phyloP scores from a whole-genome alignment of 1,140 invertebrate genomes.

The Drosophila cardini region DNA sequence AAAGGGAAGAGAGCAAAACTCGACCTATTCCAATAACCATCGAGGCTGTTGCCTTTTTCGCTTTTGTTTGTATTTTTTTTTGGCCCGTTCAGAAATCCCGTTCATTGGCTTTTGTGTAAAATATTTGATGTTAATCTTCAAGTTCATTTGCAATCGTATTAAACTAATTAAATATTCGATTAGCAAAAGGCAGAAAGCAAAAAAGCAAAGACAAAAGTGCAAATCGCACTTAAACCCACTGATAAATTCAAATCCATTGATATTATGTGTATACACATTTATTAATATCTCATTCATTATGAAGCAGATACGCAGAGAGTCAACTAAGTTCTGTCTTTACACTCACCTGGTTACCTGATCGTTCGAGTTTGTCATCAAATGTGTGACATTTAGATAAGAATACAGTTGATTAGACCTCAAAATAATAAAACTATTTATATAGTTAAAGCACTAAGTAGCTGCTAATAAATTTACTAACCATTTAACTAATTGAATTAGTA shows the following conservation, averaged over 20 bases:
- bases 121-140: conserved; percentile 53
- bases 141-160: conserved; percentile 66
- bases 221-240: conserved; percentile 31
- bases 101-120: conserved; percentile 30
- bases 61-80: conserved; percentile 27
- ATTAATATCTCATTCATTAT: conserved; percentile 40
- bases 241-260: conserved; percentile 69
- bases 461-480: too few species aligned
- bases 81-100: conserved; percentile 51
- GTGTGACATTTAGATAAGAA: not conserved
- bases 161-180: conserved; percentile 82
- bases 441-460: too few species aligned
- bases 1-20: not conserved
- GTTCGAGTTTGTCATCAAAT: not conserved
- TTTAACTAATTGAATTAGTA: too few species aligned
- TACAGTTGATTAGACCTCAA: too few species aligned
- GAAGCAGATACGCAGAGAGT: conserved; percentile 19
- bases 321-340: not conserved
- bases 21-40: conserved; percentile 5
- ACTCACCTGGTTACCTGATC: not conserved
- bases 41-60: conserved; percentile 23
- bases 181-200: conserved; percentile 33
- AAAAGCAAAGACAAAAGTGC: conserved; percentile 14
- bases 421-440: too few species aligned
- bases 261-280: conserved; percentile 25